Evolutionary conservation across 2,797 vertebrate genomes (phyloP), one percentile per base, ranked within the genome.

Genomic region (Pagetopsis macropterus): DNA sequence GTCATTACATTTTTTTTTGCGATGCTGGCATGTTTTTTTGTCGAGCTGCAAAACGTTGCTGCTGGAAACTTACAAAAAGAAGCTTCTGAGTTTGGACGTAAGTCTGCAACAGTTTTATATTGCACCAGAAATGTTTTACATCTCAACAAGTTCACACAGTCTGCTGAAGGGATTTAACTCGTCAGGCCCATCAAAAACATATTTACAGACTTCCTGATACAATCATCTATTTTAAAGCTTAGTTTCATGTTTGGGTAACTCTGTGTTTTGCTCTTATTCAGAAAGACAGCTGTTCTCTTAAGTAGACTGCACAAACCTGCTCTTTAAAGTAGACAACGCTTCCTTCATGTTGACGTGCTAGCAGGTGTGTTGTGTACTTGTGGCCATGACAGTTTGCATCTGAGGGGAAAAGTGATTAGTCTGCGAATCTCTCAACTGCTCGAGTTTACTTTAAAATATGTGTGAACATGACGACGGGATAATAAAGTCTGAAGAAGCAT

Each of bases 311-410:
- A 59, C 50, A 27, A 61, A 75, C 63, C 66, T 80, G 65, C 45
- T 37, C 0, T 45, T 50, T 27, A 19, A 27, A 66, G 51, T 43
- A 60, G 21, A 56, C 4, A 1, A 21, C 37, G 57, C 10, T 37
- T 37, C 41, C 68, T 80, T 43, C 55, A 37, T 66, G 82, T 49
- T 76, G 84, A 76, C 71, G 52, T 15, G 37, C 49, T 72, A 57
- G 5, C 69, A 55, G 50, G 57, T 52, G 15, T 65, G 46, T 49
- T 12, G 43, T 55, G 58, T 75, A 57, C 37, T 62, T 75, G 68
- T 59, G 40, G 33, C 37, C 48, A 9, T 58, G 72, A 59, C 71
- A 49, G 61, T 66, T 50, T 73, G 37, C 16, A 55, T 69, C 41
- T 55, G 50, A 75, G 7, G 46, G 46, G 15, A 54, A 37, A 75